These are phyloP conservation scores for Sesamia nonagrioides DNA, from an alignment of 1,140 invertebrate species.

Conservation along the genomic window DNA sequence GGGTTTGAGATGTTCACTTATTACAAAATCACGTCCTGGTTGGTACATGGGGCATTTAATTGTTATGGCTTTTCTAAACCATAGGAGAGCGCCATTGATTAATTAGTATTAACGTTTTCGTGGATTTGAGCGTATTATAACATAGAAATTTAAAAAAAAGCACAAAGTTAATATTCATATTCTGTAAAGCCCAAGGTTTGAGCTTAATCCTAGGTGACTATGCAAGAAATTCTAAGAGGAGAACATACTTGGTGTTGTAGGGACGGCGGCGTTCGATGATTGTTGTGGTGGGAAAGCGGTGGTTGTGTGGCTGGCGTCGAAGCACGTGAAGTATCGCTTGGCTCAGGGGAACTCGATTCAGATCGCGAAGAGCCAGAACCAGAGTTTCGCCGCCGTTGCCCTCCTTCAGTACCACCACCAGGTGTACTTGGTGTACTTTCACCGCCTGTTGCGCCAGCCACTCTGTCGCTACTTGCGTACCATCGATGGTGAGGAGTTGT, in stretches of 20 bases:
- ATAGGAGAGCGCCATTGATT: too few relatives aligned
- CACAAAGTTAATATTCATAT: too few relatives aligned
- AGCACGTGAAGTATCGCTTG: slow-evolving; percentile 79
- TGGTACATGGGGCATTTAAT: background rate
- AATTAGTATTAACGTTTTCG: too few relatives aligned
- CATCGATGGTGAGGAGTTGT: slow-evolving; percentile 79
- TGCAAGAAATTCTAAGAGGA: background rate
- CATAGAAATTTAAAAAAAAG: too few relatives aligned
- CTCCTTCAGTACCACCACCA: slow-evolving; percentile 71
- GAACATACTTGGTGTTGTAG: slow-evolving; percentile 72
- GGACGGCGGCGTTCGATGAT: slow-evolving; percentile 70
- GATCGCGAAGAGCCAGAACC: slow-evolving; percentile 79
- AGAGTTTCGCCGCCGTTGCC: slow-evolving; percentile 71
- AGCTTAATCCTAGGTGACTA: background rate
- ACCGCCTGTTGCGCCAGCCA: slow-evolving; percentile 66
- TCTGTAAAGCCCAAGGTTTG: background rate
- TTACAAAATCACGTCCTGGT: too few relatives aligned
- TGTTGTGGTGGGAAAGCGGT: slow-evolving; percentile 66
- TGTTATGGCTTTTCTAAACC: too few relatives aligned
- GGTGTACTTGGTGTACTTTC: slow-evolving; percentile 82
- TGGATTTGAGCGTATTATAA: too few relatives aligned
- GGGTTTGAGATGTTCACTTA: background rate
- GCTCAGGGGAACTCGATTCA: slow-evolving; percentile 78
- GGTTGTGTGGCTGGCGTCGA: slow-evolving; percentile 75
- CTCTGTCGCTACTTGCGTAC: slow-evolving; percentile 70